Conservation (phyloP, 2,888 invertebrate species). For the Pseudococcus viburni region DNA sequence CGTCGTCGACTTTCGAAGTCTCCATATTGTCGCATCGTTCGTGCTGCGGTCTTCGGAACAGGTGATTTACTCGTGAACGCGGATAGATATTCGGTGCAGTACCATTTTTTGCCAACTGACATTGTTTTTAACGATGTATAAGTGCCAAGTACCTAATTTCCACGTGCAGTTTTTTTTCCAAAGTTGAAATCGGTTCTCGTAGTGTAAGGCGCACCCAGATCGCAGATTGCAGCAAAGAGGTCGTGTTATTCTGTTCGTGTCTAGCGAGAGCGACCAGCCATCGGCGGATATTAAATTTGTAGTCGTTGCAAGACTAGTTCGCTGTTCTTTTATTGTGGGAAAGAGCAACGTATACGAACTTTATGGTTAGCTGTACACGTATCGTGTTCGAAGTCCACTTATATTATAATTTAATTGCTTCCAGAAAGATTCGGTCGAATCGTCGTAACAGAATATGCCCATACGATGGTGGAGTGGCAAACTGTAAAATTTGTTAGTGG, state of each 20-base stretch:
- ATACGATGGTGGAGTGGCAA: background rate
- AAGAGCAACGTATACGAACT: background rate
- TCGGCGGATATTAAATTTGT: slow-evolving; percentile 16
- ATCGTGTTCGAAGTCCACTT: background rate
- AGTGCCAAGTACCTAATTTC: background rate
- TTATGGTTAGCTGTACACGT: background rate
- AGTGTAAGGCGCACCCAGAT: slow-evolving; percentile 13
- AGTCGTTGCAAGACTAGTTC: slow-evolving; percentile 14
- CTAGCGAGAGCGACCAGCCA: background rate
- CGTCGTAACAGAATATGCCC: background rate
- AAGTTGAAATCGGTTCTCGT: background rate
- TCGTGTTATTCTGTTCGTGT: slow-evolving; percentile 15
- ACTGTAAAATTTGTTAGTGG: too few species aligned
- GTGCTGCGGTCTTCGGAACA: too few species aligned
- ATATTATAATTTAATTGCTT: background rate
- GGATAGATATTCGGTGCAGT: too few species aligned
- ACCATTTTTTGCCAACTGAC: too few species aligned
- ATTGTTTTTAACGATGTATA: too few species aligned
- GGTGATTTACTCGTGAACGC: too few species aligned
- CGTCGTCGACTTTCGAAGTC: background rate
- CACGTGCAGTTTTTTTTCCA: background rate
- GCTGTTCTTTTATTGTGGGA: background rate
- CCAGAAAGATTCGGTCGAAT: background rate
- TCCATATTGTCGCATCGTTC: background rate
- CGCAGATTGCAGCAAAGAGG: background rate